Percentiles rank a stretch among this genome's conserved stretches.
Evolutionary conservation across 1,140 invertebrate species (phyloP).

Genomic region (Drosophila littoralis): DNA sequence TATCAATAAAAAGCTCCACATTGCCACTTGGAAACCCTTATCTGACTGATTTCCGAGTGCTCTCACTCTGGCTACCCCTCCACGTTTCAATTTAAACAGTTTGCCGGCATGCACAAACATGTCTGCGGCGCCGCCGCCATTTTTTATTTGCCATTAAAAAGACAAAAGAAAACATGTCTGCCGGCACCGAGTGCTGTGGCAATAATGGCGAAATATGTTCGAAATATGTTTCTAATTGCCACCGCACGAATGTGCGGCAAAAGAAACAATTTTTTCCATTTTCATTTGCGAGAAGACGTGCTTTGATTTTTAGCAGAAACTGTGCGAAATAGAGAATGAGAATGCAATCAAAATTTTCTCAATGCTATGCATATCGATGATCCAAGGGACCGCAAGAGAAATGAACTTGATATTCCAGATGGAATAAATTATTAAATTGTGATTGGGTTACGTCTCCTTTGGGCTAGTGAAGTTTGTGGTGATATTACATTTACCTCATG

Average conservation of each 20-base stretch:
- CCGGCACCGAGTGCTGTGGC: not conserved
- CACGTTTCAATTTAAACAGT: constrained; percentile 51
- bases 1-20: constrained; percentile 20
- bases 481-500: not conserved
- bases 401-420: constrained; percentile 18
- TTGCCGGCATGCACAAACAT: constrained; percentile 62
- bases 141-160: constrained; percentile 57
- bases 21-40: constrained; percentile 2
- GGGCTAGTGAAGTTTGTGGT: no score
- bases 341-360: constrained; percentile 25
- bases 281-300: constrained; percentile 34
- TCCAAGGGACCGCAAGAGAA: constrained; percentile 7
- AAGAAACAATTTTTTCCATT: constrained; percentile 24
- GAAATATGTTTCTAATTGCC: constrained; percentile 69
- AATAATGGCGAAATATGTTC: constrained; percentile 44
- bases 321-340: constrained; percentile 3
- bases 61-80: constrained; percentile 4
- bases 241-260: not conserved
- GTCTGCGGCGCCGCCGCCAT: constrained; percentile 55
- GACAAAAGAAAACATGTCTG: constrained; percentile 26
- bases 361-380: constrained; percentile 33
- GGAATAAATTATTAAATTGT: constrained; percentile 1
- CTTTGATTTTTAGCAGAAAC: constrained; percentile 29
- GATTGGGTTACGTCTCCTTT: not conserved
- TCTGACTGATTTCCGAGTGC: constrained; percentile 32